phyloP scores from a whole-genome alignment of 2,113 vertebrate species.

The Peromyscus leucopus region DNA sequence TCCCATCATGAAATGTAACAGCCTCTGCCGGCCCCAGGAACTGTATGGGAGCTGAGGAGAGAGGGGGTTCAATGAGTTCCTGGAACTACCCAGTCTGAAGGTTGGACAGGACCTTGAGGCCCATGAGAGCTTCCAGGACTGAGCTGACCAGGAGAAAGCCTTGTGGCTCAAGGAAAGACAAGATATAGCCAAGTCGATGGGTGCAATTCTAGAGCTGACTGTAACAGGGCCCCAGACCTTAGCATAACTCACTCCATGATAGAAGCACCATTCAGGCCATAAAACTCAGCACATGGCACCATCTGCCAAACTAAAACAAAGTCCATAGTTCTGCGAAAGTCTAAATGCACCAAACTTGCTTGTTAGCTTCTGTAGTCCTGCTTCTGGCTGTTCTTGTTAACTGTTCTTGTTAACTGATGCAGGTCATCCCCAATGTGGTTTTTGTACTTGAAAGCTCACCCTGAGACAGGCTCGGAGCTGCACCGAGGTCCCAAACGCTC shows the following conservation, averaged over 20 bases:
- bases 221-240: not conserved
- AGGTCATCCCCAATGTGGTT: not conserved
- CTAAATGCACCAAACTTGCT: no score
- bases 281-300: not conserved
- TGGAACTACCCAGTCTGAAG: not conserved
- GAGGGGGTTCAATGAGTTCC: not conserved
- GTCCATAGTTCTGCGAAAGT: not conserved
- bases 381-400: not conserved
- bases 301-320: not conserved
- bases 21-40: not conserved
- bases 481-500: not conserved
- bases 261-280: not conserved
- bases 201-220: not conserved
- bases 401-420: not conserved
- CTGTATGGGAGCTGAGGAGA: fast-evolving
- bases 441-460: not conserved
- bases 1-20: not conserved
- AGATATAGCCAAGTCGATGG: no score
- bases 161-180: not conserved
- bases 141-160: not conserved
- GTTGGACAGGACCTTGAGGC: not conserved
- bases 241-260: not conserved
- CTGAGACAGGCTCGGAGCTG: not conserved
- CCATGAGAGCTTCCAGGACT: not conserved
- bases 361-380: no score